Percentiles rank a stretch among this genome's conserved stretches.
These are phyloP conservation scores for Galerucella pusilla DNA, from an alignment of 2,888 invertebrate species.

Conservation along the genomic window DNA sequence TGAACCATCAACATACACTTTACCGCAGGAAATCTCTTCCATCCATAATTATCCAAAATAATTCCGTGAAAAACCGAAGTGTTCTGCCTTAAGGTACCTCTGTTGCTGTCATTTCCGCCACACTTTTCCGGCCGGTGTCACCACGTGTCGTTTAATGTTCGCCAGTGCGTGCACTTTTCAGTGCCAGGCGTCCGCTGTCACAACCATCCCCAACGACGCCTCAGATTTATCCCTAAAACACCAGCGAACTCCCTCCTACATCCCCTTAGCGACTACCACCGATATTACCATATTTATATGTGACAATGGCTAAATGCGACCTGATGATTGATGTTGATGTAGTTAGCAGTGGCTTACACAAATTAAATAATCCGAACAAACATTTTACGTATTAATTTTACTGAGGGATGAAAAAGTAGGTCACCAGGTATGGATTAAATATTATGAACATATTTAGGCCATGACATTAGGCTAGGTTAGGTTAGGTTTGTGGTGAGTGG, in stretches of 20 bases:
- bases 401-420: no score
- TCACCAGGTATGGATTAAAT: no score
- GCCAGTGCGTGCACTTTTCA: slow-evolving; percentile 54
- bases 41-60: background rate
- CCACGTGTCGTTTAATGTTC: slow-evolving; percentile 29
- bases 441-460: no score
- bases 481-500: no score
- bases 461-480: no score
- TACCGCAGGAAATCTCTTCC: background rate
- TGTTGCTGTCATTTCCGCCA: slow-evolving; percentile 24
- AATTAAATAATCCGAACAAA: background rate
- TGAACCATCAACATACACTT: background rate
- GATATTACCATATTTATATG: slow-evolving; percentile 7
- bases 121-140: slow-evolving; percentile 24
- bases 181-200: slow-evolving; percentile 55
- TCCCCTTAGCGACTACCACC: slow-evolving; percentile 6
- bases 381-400: background rate
- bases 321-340: background rate
- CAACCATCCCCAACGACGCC: slow-evolving; percentile 53
- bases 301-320: slow-evolving; percentile 27
- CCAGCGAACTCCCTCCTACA: slow-evolving; percentile 13
- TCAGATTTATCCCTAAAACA: slow-evolving; percentile 20
- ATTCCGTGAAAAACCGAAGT: background rate
- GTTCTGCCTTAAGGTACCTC: slow-evolving; percentile 14
- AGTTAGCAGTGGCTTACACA: slow-evolving; percentile 5